Percentiles rank a stretch among this genome's conserved stretches.
These are phyloP conservation scores for Sinocyclocheilus rhinocerous DNA, from an alignment of 2,113 vertebrate species.

Conservation along the genomic window DNA sequence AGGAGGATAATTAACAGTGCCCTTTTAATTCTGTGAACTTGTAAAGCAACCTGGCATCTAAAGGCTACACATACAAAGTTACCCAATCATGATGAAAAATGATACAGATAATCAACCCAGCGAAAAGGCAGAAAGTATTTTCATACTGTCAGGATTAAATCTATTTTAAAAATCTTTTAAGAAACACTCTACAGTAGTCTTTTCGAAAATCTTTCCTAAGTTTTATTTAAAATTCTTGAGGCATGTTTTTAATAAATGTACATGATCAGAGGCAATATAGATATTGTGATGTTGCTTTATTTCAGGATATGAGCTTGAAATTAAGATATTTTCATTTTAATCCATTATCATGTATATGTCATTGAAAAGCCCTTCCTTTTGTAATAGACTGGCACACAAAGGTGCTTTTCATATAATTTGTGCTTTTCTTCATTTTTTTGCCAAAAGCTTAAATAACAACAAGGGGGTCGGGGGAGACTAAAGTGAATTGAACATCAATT, in stretches of 20 bases:
- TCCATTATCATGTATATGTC: constrained; percentile 35
- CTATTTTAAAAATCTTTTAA: background rate
- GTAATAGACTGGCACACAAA: constrained; percentile 26
- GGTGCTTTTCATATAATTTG: constrained; percentile 45
- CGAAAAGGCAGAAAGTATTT: background rate
- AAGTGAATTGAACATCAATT: constrained; percentile 57
- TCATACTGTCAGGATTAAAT: background rate
- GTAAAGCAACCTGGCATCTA: constrained; percentile 15
- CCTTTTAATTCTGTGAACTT: constrained; percentile 35
- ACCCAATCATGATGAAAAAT: constrained; percentile 1
- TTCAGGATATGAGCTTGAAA: constrained; percentile 16
- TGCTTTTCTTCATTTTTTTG: constrained; percentile 46
- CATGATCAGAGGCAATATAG: background rate
- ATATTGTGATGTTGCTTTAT: background rate
- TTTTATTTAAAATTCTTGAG: background rate
- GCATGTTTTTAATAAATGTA: background rate
- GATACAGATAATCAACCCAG: background rate
- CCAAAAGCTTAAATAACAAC: constrained; percentile 48
- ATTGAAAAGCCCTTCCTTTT: constrained; percentile 39
- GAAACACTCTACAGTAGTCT: background rate
- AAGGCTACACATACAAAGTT: constrained; percentile 12
- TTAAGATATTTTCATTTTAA: constrained; percentile 34
- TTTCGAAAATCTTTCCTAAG: too few relatives aligned
- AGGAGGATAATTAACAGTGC: constrained; percentile 33
- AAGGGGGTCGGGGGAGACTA: background rate